Base-by-base conservation (phyloP, 2,113 vertebrate species). In the Tragelaphus buxtoni region DNA sequence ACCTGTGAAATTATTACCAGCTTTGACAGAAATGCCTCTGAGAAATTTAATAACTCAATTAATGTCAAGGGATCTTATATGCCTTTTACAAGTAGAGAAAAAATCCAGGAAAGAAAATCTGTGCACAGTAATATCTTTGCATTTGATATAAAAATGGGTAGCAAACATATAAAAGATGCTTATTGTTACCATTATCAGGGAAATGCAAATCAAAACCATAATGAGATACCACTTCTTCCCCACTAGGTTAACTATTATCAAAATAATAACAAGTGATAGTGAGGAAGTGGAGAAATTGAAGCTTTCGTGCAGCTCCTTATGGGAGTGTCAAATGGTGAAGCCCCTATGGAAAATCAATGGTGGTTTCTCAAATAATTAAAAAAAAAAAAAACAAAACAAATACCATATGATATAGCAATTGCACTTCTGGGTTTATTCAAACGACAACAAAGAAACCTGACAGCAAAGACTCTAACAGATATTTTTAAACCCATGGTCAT, bases 1-100 rank as follows among this genome's bases (percentile, higher is more conserved):
- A 94, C 81, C 72, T 94, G 32, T 53, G 88, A 97, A 98, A 92
- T 96, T 84, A 96, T 90, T 94, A 58, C 13, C 22, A 93, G 56
- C 0, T 94, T 95, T 97, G 94, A 92, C 79, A 90, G 72, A 95
- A 90, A 83, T 24, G 22, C 45, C 85, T 97, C 92, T 88, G 32
- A 97, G 84, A 97, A 3, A 7, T 65, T 94, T 76, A 97, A 74
- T 91, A 91, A 58, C 60, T 92, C 58, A 86, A 49, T 82, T 96
- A 97, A 91, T 65, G 24, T 91, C 80, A 94, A 84, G 4, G 3
- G 0, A 47, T 35, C 76, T 56, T 76, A 26, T 39, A 49, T 45
- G 20, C 4, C 30, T 96, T 87, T 84, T 72, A n/a, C 7, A 88
- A 95, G 10, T 22, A 77, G 47, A 80, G 56, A 80, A 65, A 86